Base-by-base conservation (phyloP, 2,888 invertebrate species). In the Drosophila barbarae region DNA sequence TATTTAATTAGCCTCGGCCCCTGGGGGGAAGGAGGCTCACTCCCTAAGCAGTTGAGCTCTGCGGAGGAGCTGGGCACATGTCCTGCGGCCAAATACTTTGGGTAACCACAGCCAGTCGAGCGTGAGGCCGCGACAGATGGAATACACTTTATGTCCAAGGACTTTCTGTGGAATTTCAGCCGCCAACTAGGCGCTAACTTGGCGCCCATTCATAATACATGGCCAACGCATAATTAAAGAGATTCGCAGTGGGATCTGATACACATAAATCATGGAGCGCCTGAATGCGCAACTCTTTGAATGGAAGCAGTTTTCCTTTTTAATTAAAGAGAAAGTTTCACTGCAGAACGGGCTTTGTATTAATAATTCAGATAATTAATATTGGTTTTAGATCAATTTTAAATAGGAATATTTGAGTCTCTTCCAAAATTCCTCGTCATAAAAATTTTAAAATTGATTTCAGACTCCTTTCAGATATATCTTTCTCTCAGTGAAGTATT, bases 1-100 rank as follows among this genome's bases (percentile, higher is more conserved):
- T 76, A 82, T 82, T 85, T 82, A 82, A 82, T 82, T 83, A 85
- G 74, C 66, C 51, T 44, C n/a, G 47, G 15, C 69, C 79, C 63
- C n/a, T 6, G 15, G 76, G 74, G 55, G 13, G 21, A 30, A 23
- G 5, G 42, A 35, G 44, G 10, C 26, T 13, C 49, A 15, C 44
- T 13, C 52, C 15, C 47, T 32, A 58, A 56, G 71, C 52, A 59
- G 58, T 55, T 46, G 47, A 36, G 35, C 12, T n/a, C 9, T 26
- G 42, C 1, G 32, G 30, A 42, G 23, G 15, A 15, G 18, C 12
- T 18, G 18, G n/a, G 15, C 39, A 68, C 54, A 63, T 36, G 42
- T 70, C 71, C 71, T 55, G 50, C 39, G 61, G 75, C 57, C 66
- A 56, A 52, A 59, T 53, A 30, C 57, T 53, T 58, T 57, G 32